Percentiles rank a stretch among this genome's conserved stretches.
Evolutionary conservation across 2,113 vertebrate species (phyloP).

Genomic region (Tinamus guttatus): DNA sequence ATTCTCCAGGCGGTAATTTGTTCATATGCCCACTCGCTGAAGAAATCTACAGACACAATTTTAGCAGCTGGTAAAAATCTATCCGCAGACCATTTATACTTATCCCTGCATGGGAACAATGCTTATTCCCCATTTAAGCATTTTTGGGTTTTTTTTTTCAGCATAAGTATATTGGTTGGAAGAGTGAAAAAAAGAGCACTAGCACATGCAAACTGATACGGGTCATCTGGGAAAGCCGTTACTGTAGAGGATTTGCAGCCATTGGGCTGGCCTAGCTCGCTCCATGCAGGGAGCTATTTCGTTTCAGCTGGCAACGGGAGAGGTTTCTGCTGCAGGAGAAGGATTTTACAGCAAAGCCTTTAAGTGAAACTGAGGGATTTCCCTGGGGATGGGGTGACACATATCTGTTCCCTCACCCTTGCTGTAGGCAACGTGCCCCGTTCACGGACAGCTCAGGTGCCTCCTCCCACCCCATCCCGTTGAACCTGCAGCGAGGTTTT

Average conservation of each 20-base stretch:
- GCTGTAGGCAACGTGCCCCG: not conserved
- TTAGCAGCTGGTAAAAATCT: conserved; percentile 41
- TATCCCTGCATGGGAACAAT: not conserved
- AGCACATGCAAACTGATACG: not conserved
- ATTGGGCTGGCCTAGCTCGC: not conserved
- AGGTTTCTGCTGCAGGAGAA: not conserved
- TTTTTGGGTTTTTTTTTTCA: not conserved
- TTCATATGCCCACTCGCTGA: not conserved
- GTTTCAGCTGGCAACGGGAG: not conserved
- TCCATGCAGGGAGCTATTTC: not conserved
- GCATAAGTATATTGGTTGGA: not conserved
- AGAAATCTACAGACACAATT: not conserved
- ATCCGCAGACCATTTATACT: conserved; percentile 14
- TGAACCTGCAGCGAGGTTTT: not conserved
- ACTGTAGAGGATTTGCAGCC: not conserved
- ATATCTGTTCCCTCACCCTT: not conserved
- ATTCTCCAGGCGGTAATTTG: conserved; percentile 10
- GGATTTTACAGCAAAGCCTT: not conserved
- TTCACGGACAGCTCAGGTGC: not conserved
- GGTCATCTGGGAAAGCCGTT: not conserved
- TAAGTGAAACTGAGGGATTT: not conserved
- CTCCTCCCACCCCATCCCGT: not conserved
- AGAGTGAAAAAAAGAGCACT: not conserved
- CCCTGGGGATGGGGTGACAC: not conserved
- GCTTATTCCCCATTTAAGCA: not conserved